phyloP scores from a whole-genome alignment of 2,113 vertebrate species.

The Piprites chloris region DNA sequence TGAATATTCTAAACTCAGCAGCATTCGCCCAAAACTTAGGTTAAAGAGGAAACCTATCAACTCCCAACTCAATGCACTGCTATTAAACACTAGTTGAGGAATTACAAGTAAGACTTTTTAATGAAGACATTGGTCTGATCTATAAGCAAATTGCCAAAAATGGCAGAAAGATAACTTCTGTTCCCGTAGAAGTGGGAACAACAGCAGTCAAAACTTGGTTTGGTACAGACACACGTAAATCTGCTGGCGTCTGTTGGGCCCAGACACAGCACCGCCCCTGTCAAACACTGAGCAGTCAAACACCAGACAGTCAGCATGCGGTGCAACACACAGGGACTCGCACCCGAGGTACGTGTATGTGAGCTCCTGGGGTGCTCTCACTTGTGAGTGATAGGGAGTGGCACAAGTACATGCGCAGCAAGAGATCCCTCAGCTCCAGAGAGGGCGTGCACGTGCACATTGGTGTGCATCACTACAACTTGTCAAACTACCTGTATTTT shows the following conservation, averaged over 20 bases:
- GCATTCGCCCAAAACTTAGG: not conserved
- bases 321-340: rapidly evolving
- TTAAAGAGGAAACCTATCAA: not conserved
- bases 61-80: not conserved
- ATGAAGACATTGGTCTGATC: not conserved
- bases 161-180: not conserved
- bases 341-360: rapidly evolving
- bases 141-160: not conserved
- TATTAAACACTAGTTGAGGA: not conserved
- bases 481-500: not conserved
- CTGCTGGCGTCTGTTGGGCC: not conserved
- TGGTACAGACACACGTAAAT: not conserved
- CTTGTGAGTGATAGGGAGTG: not conserved
- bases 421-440: not conserved
- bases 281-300: not conserved
- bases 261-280: not conserved
- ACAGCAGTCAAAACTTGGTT: not conserved
- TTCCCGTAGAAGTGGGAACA: not conserved
- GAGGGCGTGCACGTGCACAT: rapidly evolving
- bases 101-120: not conserved
- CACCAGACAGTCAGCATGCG: not conserved
- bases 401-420: not conserved
- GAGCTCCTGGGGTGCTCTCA: rapidly evolving
- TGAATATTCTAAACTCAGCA: not conserved
- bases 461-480: not conserved